A percentile compares a stretch with the other conserved stretches of the same genome.
Conservation (phyloP, 2,888 invertebrate genomes). For the Plagodis dolabraria region DNA sequence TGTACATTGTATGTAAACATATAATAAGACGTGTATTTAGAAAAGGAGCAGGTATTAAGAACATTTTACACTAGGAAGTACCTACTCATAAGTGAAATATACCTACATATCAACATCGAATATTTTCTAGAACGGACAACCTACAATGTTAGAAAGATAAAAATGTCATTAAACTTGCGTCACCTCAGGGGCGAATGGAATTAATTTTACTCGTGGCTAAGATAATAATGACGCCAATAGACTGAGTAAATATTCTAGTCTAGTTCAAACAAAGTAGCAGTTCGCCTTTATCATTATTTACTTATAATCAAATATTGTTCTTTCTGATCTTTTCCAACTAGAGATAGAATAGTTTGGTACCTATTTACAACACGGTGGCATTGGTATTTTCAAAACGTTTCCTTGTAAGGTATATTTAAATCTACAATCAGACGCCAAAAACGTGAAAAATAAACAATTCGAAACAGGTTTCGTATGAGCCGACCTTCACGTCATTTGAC, state of each 20-base stretch:
- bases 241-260: not conserved
- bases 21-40: too few species aligned
- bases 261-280: not conserved
- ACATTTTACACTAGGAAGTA: too few species aligned
- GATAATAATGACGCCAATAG: not conserved
- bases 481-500: slow-evolving; percentile 1
- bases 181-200: not conserved
- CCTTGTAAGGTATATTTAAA: not conserved
- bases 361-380: too few species aligned
- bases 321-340: too few species aligned
- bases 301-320: not conserved
- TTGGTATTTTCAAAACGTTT: too few species aligned
- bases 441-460: slow-evolving; percentile 6
- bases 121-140: slow-evolving; percentile 2
- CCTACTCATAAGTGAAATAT: too few species aligned
- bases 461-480: slow-evolving; percentile 4
- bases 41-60: too few species aligned
- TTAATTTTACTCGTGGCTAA: not conserved
- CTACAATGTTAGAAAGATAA: not conserved
- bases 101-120: too few species aligned
- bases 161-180: not conserved
- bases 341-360: too few species aligned
- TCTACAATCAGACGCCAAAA: not conserved
- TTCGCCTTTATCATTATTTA: not conserved
- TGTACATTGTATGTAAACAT: too few species aligned